These are phyloP conservation scores for Prolemur simus DNA, from an alignment of 2,113 vertebrate species.

Conservation along the genomic window DNA sequence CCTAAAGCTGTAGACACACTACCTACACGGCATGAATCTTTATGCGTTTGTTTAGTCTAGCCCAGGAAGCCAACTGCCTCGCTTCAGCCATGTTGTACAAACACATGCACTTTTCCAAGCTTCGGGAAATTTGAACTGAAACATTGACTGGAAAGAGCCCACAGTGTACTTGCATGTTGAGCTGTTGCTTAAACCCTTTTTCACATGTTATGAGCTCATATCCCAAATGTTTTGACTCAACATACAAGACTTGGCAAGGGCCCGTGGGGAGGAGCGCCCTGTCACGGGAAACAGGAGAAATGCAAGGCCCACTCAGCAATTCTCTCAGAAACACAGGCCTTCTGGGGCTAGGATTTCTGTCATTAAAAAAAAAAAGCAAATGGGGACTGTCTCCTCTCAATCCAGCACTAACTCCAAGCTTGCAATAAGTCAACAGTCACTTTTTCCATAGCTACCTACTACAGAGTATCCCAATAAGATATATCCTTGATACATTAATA, in stretches of 20 bases:
- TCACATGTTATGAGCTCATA: slow-evolving; percentile 32
- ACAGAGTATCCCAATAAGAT: not conserved
- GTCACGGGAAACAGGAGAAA: slow-evolving; percentile 29
- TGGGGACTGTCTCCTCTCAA: not conserved
- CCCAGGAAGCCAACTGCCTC: not conserved
- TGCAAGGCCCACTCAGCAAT: not conserved
- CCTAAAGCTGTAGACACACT: not conserved
- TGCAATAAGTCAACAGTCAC: not conserved
- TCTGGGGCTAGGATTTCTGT: not conserved
- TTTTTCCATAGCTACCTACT: not conserved
- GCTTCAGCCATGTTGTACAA: slow-evolving; percentile 34
- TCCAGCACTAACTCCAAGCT: not conserved
- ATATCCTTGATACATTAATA: not conserved
- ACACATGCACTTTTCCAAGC: not conserved
- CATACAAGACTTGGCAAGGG: slow-evolving; percentile 36
- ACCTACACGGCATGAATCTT: not conserved
- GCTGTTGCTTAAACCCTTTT: slow-evolving; percentile 38
- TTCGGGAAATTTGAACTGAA: slow-evolving; percentile 52
- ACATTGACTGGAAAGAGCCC: slow-evolving; percentile 33
- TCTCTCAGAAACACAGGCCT: not conserved
- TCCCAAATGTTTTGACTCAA: slow-evolving; percentile 51
- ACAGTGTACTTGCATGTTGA: not conserved
- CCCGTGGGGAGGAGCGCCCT: not conserved
- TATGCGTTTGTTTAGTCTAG: slow-evolving; percentile 54
- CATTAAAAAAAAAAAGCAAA: not conserved